Evolutionary conservation across 2,888 invertebrate species (phyloP).

Genomic region (Tortricodes alternella): DNA sequence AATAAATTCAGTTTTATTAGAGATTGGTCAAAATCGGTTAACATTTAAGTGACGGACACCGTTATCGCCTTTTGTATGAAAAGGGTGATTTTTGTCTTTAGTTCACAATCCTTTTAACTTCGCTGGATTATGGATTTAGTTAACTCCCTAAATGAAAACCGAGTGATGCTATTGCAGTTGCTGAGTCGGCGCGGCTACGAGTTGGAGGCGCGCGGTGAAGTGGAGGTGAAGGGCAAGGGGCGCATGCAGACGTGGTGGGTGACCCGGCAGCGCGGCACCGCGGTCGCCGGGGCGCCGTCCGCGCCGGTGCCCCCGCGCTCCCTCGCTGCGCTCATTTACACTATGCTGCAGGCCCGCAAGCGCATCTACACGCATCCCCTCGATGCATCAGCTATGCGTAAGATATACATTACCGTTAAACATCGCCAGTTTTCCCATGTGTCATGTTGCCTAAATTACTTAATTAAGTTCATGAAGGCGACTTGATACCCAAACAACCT

Average conservation of each 20-base stretch:
- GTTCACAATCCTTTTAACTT: no score
- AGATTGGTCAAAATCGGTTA: no score
- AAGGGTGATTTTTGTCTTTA: no score
- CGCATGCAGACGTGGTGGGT: slow-evolving; percentile 98
- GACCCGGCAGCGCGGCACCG: slow-evolving; percentile 83
- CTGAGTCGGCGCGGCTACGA: slow-evolving; percentile 88
- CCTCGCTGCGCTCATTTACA: slow-evolving; percentile 93
- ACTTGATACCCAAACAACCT: no score
- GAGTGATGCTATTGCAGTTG: slow-evolving; percentile 78
- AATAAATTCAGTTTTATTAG: no score
- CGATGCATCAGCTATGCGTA: slow-evolving; percentile 47
- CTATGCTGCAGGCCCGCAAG: slow-evolving; percentile 91
- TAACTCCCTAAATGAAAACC: neutral
- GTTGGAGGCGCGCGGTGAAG: slow-evolving; percentile 89
- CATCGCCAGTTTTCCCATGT: no score
- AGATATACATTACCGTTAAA: no score
- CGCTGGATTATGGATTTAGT: neutral
- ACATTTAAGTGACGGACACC: no score
- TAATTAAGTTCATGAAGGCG: no score
- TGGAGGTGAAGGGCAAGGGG: slow-evolving; percentile 97
- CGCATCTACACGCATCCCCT: slow-evolving; percentile 81
- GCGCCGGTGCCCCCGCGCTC: slow-evolving; percentile 87
- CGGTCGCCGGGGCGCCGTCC: slow-evolving; percentile 82
- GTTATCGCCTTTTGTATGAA: no score
- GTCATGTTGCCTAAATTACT: no score